phyloP scores from a whole-genome alignment of 2,888 invertebrate species.

The Drosophila merina region DNA sequence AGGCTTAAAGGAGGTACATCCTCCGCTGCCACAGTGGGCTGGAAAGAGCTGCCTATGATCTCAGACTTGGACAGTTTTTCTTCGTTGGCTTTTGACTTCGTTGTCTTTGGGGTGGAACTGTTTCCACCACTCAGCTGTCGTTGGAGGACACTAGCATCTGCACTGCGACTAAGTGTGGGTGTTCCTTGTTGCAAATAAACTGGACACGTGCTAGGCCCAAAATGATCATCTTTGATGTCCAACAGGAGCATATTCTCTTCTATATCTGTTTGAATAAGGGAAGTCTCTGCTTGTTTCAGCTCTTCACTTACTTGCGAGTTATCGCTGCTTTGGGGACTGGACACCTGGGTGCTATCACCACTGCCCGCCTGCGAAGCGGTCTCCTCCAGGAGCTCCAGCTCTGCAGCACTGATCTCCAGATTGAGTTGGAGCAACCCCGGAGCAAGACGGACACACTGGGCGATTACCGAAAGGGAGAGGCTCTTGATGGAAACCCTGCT shows the following conservation, averaged over 20 bases:
- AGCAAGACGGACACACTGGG: constrained; percentile 89
- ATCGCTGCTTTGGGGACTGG: constrained; percentile 73
- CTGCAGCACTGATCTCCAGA: constrained; percentile 86
- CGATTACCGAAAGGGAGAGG: constrained; percentile 92
- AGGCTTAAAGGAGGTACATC: constrained; percentile 70
- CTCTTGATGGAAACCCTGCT: constrained; percentile 96
- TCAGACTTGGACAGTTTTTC: constrained; percentile 80
- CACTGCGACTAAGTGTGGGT: constrained; percentile 78
- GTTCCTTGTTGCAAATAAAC: constrained; percentile 65
- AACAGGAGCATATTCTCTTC: constrained; percentile 81
- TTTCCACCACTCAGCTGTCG: constrained; percentile 40
- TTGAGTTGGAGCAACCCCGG: constrained; percentile 89
- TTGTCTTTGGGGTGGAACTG: constrained; percentile 11
- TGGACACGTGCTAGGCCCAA: constrained; percentile 85
- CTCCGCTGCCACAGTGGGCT: constrained; percentile 65
- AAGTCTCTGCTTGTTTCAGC: constrained; percentile 62
- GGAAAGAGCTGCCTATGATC: constrained; percentile 72
- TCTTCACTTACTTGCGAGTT: constrained; percentile 72
- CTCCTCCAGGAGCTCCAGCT: constrained; percentile 59
- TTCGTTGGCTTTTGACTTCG: constrained; percentile 43
- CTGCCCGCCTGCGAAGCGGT: constrained; percentile 6
- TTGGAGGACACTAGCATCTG: constrained; percentile 75
- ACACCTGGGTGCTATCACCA: constrained; percentile 48
- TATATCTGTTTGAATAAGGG: constrained; percentile 25
- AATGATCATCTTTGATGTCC: constrained; percentile 88